Conservation (phyloP, 1,140 invertebrate species). For the Drosophila azteca region DNA sequence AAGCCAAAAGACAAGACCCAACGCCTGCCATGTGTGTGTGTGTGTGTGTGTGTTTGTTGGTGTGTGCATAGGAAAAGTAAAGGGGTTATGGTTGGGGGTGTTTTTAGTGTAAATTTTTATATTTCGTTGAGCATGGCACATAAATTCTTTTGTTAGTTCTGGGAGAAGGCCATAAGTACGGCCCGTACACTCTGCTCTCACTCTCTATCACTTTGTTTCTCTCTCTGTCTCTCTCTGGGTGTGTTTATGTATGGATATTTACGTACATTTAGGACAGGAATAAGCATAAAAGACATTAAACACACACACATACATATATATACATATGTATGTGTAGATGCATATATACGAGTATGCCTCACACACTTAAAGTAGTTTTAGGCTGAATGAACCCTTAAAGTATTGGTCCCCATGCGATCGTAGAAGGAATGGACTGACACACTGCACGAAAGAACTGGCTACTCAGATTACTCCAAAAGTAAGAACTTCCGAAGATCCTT, state of each 20-base stretch:
- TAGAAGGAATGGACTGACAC: background rate
- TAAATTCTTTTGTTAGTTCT: constrained; percentile 69
- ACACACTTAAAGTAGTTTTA: constrained; percentile 22
- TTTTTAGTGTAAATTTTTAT: constrained; percentile 56
- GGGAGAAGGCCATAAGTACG: constrained; percentile 17
- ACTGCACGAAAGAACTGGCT: background rate
- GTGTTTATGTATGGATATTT: constrained; percentile 18
- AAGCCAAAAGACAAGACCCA: constrained; percentile 73
- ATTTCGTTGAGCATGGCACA: constrained; percentile 68
- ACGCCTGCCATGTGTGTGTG: constrained; percentile 36
- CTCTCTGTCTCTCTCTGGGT: background rate
- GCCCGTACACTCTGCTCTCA: background rate
- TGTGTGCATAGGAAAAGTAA: background rate
- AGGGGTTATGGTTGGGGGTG: background rate
- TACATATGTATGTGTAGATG: no score
- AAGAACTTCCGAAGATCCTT: background rate
- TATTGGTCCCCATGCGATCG: background rate
- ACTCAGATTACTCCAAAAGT: background rate
- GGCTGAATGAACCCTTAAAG: constrained; percentile 15
- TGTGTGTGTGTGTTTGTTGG: no score
- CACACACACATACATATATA: constrained; percentile 21
- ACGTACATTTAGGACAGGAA: constrained; percentile 63
- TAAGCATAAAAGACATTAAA: constrained; percentile 69
- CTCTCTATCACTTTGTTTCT: background rate
- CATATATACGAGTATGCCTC: no score